These are phyloP conservation scores for Chrysogorgia sp. DNA, from an alignment of 92 coral and sea anemone genomes.

Conservation along the genomic window DNA sequence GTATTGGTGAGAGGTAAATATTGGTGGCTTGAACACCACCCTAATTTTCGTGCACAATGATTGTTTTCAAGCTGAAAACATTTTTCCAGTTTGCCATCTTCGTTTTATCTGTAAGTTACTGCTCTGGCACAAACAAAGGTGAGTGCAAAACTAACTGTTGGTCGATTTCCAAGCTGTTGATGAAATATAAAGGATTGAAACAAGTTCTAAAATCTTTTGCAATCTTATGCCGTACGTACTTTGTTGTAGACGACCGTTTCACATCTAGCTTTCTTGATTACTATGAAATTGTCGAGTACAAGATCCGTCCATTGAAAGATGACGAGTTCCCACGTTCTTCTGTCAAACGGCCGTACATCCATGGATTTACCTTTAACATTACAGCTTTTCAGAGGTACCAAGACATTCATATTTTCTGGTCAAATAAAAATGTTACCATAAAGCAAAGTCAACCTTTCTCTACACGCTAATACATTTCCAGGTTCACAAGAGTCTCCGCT, in stretches of 20 bases:
- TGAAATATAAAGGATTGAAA: too few relatives aligned
- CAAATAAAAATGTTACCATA: too few relatives aligned
- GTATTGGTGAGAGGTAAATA: too few relatives aligned
- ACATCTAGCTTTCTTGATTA: background rate
- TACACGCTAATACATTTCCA: too few relatives aligned
- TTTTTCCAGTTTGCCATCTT: background rate
- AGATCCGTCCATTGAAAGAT: background rate
- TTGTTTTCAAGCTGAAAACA: background rate
- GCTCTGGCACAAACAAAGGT: background rate
- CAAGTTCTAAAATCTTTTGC: background rate
- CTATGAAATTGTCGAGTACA: constrained; percentile 1
- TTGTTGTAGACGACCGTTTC: background rate
- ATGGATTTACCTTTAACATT: background rate
- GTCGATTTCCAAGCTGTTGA: too few relatives aligned
- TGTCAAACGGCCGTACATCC: background rate
- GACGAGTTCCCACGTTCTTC: background rate
- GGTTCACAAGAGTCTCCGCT: background rate
- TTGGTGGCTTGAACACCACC: too few relatives aligned
- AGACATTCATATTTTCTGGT: background rate
- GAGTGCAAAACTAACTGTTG: background rate
- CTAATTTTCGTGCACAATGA: too few relatives aligned
- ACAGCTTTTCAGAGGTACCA: constrained; percentile 10
- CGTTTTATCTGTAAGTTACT: background rate
- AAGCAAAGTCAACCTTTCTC: too few relatives aligned
- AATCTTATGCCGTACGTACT: background rate